A percentile compares a stretch with the other conserved stretches of the same genome.
These are phyloP conservation scores for Daphoenositta chrysoptera DNA, from an alignment of 2,113 vertebrate genomes.

Conservation along the genomic window DNA sequence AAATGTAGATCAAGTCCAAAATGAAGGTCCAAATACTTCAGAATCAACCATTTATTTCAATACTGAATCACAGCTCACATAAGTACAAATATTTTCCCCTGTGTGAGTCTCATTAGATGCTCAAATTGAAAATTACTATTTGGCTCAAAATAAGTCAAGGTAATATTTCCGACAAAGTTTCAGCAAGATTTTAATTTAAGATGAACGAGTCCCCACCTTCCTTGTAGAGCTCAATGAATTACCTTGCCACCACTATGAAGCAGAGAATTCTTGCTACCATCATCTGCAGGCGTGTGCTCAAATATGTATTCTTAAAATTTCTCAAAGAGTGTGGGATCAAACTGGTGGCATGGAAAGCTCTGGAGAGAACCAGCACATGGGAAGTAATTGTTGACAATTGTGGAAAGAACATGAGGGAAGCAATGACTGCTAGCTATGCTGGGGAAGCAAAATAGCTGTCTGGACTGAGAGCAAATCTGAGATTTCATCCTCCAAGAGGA, in stretches of 20 bases:
- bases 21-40: background rate
- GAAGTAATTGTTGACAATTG: background rate
- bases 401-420: background rate
- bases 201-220: background rate
- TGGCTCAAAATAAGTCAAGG: background rate
- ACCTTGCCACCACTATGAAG: background rate
- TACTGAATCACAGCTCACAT: background rate
- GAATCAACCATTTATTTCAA: background rate
- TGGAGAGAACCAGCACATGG: background rate
- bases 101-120: background rate
- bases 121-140: background rate
- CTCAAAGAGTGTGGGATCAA: background rate
- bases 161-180: background rate
- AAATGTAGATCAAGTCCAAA: background rate
- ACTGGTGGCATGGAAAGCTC: background rate
- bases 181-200: background rate
- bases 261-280: background rate
- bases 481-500: constrained; percentile 35
- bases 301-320: background rate
- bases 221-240: background rate
- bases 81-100: background rate
- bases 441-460: constrained; percentile 40
- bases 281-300: background rate
- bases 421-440: background rate
- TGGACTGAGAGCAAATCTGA: background rate